Conservation (phyloP, 2,888 invertebrate genomes). For the Gymnocheta viridis region DNA sequence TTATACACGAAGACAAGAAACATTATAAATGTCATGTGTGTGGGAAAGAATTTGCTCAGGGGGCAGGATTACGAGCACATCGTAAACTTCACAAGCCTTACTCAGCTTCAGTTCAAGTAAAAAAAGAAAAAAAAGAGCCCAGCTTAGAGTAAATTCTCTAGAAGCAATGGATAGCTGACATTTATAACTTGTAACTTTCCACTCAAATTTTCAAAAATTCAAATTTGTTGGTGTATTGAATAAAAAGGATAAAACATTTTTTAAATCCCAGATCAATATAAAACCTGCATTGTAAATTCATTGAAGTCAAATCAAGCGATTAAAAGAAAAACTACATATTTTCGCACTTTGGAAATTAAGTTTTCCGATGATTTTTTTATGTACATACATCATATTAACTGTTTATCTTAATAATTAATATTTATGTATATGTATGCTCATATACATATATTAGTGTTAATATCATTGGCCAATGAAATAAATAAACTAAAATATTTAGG, state of each 20-base stretch:
- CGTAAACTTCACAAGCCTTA: constrained; percentile 59
- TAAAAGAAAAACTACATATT: too few species aligned
- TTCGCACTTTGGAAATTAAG: too few species aligned
- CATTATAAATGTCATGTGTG: constrained; percentile 77
- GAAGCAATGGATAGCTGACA: neutral
- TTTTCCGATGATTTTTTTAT: too few species aligned
- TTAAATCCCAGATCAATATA: too few species aligned
- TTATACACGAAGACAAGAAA: constrained; percentile 74
- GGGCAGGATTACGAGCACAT: constrained; percentile 73
- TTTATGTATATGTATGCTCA: too few species aligned
- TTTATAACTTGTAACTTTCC: neutral
- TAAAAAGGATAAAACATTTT: neutral
- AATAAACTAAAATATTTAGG: too few species aligned
- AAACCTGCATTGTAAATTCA: too few species aligned
- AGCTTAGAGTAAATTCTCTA: constrained; percentile 1
- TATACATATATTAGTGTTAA: too few species aligned
- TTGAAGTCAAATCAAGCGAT: too few species aligned
- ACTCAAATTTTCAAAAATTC: neutral
- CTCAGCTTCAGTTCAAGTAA: constrained; percentile 17
- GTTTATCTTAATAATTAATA: too few species aligned
- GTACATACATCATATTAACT: too few species aligned
- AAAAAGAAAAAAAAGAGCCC: constrained; percentile 30
- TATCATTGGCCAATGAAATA: too few species aligned
- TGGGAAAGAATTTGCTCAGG: constrained; percentile 75
- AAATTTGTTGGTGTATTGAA: neutral